Evolutionary conservation across 2,113 vertebrate species (phyloP), one percentile per base, ranked within the genome.

Genomic region (Galeopterus variegatus): DNA sequence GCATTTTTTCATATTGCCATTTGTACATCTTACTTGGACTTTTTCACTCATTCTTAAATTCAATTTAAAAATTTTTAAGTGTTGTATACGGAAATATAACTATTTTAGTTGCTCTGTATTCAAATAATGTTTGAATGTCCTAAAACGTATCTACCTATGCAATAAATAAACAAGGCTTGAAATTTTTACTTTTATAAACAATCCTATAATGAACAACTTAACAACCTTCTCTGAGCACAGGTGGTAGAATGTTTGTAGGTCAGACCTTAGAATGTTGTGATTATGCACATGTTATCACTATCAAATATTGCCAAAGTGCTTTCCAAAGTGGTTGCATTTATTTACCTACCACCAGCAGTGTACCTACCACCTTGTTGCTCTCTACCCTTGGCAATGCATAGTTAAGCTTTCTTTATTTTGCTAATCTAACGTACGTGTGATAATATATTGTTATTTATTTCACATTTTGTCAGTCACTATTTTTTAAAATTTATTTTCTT

Each of bases 41-140:
- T 80, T 56, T 83, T 89, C 18, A 52, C 6, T 95, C 21, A 48
- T 8, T 19, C 6, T 75, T 81, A 80, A 60, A 56, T 75, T 45
- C 58, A 90, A 69, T 72, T 60, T 82, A 19, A 48, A 60, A 45
- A 28, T 70, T 65, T 67, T 82, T n/a, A 45, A 85, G 45, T 64
- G 11, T 41, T 86, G 33, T 54, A 8, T 69, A 28, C 31, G 21
- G 36, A 86, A 93, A 60, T 79, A 80, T n/a, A 24, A 41, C 41
- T 62, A n/a, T 31, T 50, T 94, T 77, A 77, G 52, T 70, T 88
- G 18, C 60, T 91, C 52, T 93, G 10, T 73, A 54, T 45, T 91
- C 5, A 75, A 52, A n/a, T 72, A 65, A 60, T n/a, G 31, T 62
- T 26, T 1, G 6, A 82, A 33, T 45, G 19, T n/a, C 79, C 36